A percentile compares a stretch with the other conserved stretches of the same genome.
Conservation (phyloP, 2,113 vertebrate genomes). For the Chloebia gouldiae region DNA sequence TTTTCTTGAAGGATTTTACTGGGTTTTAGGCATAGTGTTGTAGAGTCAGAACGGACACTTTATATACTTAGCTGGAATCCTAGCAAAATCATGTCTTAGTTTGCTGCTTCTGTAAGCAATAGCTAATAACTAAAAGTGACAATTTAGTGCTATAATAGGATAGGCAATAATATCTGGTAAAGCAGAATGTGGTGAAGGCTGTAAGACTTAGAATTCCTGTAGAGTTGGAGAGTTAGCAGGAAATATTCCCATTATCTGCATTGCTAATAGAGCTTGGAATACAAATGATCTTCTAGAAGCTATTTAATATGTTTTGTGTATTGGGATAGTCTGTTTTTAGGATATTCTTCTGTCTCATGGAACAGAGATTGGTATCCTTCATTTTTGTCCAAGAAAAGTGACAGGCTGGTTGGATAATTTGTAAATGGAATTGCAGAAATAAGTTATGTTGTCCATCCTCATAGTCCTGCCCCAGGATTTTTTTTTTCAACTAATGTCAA, state of each 20-base stretch:
- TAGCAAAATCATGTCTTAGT: background rate
- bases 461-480: rapidly evolving
- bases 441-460: background rate
- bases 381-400: background rate
- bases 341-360: background rate
- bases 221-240: background rate
- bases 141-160: background rate
- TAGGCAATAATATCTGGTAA: background rate
- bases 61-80: background rate
- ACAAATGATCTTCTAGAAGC: background rate
- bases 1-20: background rate
- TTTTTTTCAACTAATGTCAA: background rate
- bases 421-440: background rate
- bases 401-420: background rate
- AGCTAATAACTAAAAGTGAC: background rate
- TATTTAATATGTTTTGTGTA: background rate
- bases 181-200: background rate
- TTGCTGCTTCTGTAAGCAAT: background rate
- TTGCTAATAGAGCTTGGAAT: background rate
- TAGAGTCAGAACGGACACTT: background rate
- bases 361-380: background rate
- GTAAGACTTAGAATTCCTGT: background rate
- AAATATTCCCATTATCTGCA: background rate
- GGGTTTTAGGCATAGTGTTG: background rate
- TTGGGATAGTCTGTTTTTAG: background rate